Conservation (phyloP, 2,888 invertebrate genomes). For the Trichogramma dendrolimi region DNA sequence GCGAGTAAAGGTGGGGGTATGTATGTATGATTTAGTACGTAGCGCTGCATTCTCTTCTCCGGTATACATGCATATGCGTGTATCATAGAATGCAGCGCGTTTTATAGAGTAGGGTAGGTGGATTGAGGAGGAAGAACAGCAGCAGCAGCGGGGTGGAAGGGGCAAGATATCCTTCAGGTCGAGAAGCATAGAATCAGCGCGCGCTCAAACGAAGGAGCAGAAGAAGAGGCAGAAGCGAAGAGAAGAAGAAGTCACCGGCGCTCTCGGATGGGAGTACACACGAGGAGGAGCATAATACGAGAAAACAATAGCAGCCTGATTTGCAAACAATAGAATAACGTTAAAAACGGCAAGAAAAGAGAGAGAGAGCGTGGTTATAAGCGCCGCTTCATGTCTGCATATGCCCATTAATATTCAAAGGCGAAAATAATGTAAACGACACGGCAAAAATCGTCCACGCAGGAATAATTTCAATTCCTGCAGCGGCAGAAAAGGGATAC, state of each 20-base stretch:
- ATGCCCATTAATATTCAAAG: conserved; percentile 54
- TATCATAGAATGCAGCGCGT: too few species aligned
- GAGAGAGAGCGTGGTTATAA: conserved; percentile 46
- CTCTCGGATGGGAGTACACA: conserved; percentile 29
- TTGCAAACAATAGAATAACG: conserved; percentile 54
- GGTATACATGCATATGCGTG: too few species aligned
- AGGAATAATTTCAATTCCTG: conserved; percentile 52
- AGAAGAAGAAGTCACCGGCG: conserved; percentile 24
- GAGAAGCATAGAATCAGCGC: too few species aligned
- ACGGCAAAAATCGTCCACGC: conserved; percentile 47
- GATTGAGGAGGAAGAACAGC: background rate
- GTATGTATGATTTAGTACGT: too few species aligned
- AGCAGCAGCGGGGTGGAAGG: background rate
- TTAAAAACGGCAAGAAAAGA: conserved; percentile 43
- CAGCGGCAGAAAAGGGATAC: conserved; percentile 27
- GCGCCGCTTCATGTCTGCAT: conserved; percentile 39
- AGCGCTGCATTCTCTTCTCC: too few species aligned
- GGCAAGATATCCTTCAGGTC: too few species aligned
- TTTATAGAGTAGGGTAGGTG: conserved; percentile 1
- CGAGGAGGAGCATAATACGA: conserved; percentile 46
- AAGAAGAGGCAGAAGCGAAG: conserved; percentile 10
- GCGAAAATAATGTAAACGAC: conserved; percentile 54
- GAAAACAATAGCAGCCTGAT: conserved; percentile 53
- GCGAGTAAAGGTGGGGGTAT: too few species aligned
- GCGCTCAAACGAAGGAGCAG: background rate